Percentiles rank a stretch among this genome's conserved stretches.
phyloP scores from a whole-genome alignment of 2,113 vertebrate genomes.

The Opisthocomus hoazin region DNA sequence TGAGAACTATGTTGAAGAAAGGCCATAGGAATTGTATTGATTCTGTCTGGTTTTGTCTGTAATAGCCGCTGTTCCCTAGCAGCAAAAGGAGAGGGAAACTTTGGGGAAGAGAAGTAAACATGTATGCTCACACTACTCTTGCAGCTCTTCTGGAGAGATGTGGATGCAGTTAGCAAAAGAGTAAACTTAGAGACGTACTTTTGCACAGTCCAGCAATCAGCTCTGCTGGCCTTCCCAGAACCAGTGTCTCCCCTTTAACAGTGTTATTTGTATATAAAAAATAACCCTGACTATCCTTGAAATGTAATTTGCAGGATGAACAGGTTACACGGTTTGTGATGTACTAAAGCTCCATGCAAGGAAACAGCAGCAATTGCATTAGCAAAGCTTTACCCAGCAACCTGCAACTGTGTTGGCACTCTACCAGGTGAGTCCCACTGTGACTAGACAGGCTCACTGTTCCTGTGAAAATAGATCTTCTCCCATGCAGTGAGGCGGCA shows the following conservation, averaged over 20 bases:
- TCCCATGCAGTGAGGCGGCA: slow-evolving; percentile 85
- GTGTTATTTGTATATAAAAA: neutral
- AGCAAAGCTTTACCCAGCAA: neutral
- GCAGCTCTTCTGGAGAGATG: neutral
- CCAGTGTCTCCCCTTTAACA: neutral
- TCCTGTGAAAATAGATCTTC: slow-evolving; percentile 81
- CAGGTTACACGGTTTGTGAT: neutral
- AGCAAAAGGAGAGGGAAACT: neutral
- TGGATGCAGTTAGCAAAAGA: neutral
- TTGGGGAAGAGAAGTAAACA: neutral
- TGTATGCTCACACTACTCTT: neutral
- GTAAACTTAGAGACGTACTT: neutral
- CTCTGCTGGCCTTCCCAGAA: neutral
- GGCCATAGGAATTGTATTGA: neutral
- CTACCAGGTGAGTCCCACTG: neutral
- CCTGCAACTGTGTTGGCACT: neutral
- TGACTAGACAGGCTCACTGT: slow-evolving; percentile 69
- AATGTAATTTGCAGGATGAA: neutral
- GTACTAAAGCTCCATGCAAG: neutral
- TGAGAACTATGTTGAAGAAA: neutral
- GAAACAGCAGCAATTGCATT: neutral
- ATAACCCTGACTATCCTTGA: neutral
- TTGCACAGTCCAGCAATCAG: neutral
- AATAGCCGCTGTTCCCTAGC: neutral
- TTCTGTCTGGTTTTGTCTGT: neutral